phyloP scores from a whole-genome alignment of 2,888 invertebrate species.

The Dolichomitus sp. region DNA sequence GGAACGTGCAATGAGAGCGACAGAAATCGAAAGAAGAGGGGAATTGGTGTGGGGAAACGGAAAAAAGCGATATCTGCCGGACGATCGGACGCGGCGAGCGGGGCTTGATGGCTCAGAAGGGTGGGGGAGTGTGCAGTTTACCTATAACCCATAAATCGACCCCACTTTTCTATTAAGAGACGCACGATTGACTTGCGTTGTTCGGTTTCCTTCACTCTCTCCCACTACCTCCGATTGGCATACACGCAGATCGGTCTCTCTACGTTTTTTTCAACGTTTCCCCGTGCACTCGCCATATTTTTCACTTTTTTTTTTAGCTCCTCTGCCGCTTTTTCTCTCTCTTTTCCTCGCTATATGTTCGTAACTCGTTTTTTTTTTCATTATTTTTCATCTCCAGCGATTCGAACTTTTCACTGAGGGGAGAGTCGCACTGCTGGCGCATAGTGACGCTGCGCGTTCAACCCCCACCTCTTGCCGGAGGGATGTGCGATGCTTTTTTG shows the following conservation, averaged over 20 bases:
- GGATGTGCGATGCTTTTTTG: slow-evolving; percentile 52
- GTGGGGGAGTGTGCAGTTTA: slow-evolving; percentile 80
- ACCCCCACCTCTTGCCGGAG: slow-evolving; percentile 31
- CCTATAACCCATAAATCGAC: slow-evolving; percentile 86
- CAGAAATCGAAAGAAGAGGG: slow-evolving; percentile 39
- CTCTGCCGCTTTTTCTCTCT: slow-evolving; percentile 33
- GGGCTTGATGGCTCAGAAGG: slow-evolving; percentile 75
- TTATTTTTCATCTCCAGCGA: slow-evolving; percentile 56
- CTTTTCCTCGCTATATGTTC: slow-evolving; percentile 32
- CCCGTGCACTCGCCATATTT: slow-evolving; percentile 36
- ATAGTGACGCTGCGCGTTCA: slow-evolving; percentile 51
- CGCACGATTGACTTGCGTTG: slow-evolving; percentile 85
- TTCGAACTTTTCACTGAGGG: slow-evolving; percentile 54
- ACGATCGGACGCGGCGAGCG: slow-evolving; percentile 75
- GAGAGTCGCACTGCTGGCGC: slow-evolving; percentile 51
- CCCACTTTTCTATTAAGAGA: slow-evolving; percentile 86
- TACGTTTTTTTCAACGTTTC: slow-evolving; percentile 24
- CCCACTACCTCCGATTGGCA: slow-evolving; percentile 56
- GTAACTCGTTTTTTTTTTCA: slow-evolving; percentile 30
- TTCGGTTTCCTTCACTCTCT: slow-evolving; percentile 79
- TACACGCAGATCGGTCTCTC: slow-evolving; percentile 46
- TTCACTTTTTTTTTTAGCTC: slow-evolving; percentile 54
- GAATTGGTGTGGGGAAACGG: slow-evolving; percentile 73
- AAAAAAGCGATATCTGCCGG: slow-evolving; percentile 80
- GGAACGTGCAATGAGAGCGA: slow-evolving; percentile 36